Evolutionary conservation across 2,888 invertebrate genomes (phyloP).

Genomic region (Sussaba pulchella): DNA sequence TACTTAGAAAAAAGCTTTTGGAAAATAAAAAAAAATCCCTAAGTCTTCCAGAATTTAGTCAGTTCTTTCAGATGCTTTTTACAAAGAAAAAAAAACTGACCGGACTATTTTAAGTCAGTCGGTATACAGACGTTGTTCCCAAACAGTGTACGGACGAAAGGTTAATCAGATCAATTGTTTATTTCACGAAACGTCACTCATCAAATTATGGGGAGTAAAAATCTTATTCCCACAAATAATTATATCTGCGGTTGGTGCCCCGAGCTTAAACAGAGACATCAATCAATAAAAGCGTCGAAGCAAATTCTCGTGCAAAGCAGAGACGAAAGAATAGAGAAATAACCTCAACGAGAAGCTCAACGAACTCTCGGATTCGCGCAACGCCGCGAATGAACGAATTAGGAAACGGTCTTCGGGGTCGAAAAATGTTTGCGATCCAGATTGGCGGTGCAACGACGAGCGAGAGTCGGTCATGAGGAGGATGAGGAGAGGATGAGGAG

Average conservation of each 20-base stretch:
- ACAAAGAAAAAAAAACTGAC: too few relatives aligned
- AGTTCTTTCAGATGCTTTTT: too few relatives aligned
- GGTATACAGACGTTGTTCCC: too few relatives aligned
- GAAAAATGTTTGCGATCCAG: conserved; percentile 62
- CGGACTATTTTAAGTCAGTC: too few relatives aligned
- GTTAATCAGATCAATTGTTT: too few relatives aligned
- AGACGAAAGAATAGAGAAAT: too few relatives aligned
- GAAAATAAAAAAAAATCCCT: too few relatives aligned
- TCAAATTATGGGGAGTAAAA: too few relatives aligned
- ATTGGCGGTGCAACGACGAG: conserved; percentile 43
- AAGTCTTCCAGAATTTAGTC: too few relatives aligned
- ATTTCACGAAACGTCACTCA: too few relatives aligned
- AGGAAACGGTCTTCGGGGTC: conserved; percentile 22
- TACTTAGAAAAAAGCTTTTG: too few relatives aligned
- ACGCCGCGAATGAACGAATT: conserved; percentile 21
- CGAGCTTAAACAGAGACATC: not conserved
- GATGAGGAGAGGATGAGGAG: conserved; percentile 13
- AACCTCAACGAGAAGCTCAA: conserved; percentile 25
- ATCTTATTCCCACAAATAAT: not conserved
- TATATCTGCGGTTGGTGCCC: not conserved
- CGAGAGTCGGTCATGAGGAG: conserved; percentile 3
- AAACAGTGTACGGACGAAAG: too few relatives aligned
- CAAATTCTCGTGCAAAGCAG: not conserved
- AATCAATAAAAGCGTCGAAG: not conserved
- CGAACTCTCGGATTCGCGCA: conserved; percentile 47